Evolutionary conservation across 2,888 invertebrate genomes (phyloP).

Genomic region (Parnassius orleans): DNA sequence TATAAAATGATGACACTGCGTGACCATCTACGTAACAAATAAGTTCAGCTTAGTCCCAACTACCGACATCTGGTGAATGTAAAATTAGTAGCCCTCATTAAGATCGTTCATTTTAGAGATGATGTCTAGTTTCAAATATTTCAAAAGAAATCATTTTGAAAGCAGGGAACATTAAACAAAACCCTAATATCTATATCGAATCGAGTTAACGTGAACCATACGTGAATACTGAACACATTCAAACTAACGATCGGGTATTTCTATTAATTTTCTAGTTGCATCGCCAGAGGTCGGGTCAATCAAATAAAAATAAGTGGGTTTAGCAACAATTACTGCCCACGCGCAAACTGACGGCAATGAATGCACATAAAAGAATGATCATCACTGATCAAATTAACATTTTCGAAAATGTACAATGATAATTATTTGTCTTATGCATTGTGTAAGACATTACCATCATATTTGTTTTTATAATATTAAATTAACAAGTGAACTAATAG

Average conservation of each 20-base stretch:
- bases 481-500: too few species aligned
- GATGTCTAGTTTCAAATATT: neutral
- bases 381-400: slow-evolving; percentile 11
- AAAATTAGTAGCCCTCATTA: too few species aligned
- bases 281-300: slow-evolving; percentile 54
- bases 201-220: slow-evolving; percentile 18
- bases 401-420: neutral
- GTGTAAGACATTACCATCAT: too few species aligned
- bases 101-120: too few species aligned
- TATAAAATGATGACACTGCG: too few species aligned
- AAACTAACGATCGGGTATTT: slow-evolving; percentile 27
- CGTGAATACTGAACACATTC: slow-evolving; percentile 21
- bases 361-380: neutral
- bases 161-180: neutral
- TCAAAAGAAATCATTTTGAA: neutral
- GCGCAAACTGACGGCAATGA: slow-evolving; percentile 12
- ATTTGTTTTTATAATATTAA: too few species aligned
- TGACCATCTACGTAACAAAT: too few species aligned
- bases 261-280: slow-evolving; percentile 29
- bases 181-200: slow-evolving; percentile 20
- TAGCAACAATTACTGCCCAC: slow-evolving; percentile 43
- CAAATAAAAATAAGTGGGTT: slow-evolving; percentile 53
- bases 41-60: too few species aligned
- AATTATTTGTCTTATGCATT: neutral
- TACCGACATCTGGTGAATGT: too few species aligned